Base-by-base conservation (phyloP, 2,797 vertebrate genomes). In the Mus spretus region DNA sequence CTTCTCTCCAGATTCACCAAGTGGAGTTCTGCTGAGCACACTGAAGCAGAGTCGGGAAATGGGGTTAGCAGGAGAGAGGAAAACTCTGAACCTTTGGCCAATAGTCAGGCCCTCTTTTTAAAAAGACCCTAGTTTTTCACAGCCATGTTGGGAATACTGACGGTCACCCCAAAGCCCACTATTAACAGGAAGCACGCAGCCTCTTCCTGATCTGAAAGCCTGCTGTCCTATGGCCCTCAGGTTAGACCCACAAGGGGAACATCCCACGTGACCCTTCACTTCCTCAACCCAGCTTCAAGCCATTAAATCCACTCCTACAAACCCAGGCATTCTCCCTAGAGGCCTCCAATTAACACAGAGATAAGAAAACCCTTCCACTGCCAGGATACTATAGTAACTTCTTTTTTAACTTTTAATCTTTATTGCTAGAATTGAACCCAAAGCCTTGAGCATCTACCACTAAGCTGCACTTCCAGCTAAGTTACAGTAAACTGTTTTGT, bases 121-220 rank as follows among this genome's bases (percentile, higher is more conserved):
- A 31, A 4, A 0, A 0, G 55, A 34, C 55, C 47, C 28, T 77
- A 81, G 81, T 15, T 47, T 50, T 44, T 78, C 22, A 70, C 3
- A 2, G 40, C n/a, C 9, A 0, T 1, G 34, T 44, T 1, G 63
- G 63, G n/a, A 88, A 84, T 85, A 9, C 44, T 26, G 28, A 87
- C 14, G 67, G 74, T 88, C 31, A 47, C 93, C 70, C 22, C 63
- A n/a, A 57, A 7, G 53, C 61, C 78, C 8, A 3, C 7, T 19
- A 57, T 57, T 53, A 44, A 65, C 70, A 72, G n/a, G 67, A 11
- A 61, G 53, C 24, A 10, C 0, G 6, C 0, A 20, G 28, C 19
- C 44, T 82, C 65, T 75, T 92, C 67, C 84, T 95, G n/a, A 59
- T 67, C 47, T 22, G 88, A 67, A n/a, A 31, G 26, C 40, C 67